These are phyloP conservation scores for Mesorhabditis spiculigera DNA, from an alignment of 2,888 invertebrate genomes.

Conservation along the genomic window DNA sequence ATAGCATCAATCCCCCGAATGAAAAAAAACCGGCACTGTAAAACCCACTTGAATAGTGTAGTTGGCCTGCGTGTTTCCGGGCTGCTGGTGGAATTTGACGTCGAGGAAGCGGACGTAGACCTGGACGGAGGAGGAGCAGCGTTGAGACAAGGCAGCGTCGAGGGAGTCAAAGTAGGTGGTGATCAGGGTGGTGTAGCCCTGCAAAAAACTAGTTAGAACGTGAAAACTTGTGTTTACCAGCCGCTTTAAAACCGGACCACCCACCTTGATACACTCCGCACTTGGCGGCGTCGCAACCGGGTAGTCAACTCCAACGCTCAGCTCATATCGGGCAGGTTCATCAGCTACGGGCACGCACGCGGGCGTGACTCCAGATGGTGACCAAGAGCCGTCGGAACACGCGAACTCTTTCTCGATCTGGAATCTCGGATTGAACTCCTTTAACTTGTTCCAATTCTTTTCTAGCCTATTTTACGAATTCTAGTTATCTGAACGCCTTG, in stretches of 20 bases:
- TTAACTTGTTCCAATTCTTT: too few species aligned
- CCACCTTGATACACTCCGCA: slow-evolving; percentile 48
- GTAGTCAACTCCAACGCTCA: slow-evolving; percentile 50
- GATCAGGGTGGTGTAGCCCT: slow-evolving; percentile 46
- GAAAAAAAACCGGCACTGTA: too few species aligned
- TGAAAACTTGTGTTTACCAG: neutral
- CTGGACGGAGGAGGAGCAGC: slow-evolving; percentile 89
- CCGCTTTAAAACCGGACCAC: neutral
- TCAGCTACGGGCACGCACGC: slow-evolving; percentile 81
- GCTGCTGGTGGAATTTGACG: slow-evolving; percentile 65
- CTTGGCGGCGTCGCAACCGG: slow-evolving; percentile 42
- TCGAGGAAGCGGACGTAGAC: slow-evolving; percentile 87
- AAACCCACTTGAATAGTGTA: slow-evolving; percentile 71
- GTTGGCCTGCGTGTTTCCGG: slow-evolving; percentile 68
- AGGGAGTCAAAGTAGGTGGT: slow-evolving; percentile 62
- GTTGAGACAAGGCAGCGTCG: slow-evolving; percentile 78
- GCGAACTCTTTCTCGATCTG: slow-evolving; percentile 28
- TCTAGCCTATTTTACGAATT: too few species aligned
- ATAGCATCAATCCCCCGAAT: too few species aligned
- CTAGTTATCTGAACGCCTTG: neutral
- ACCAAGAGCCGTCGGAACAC: slow-evolving; percentile 71
- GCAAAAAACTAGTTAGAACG: neutral
- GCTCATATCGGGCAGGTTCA: slow-evolving; percentile 58
- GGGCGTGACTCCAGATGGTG: slow-evolving; percentile 82
- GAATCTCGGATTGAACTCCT: neutral